Evolutionary conservation across 2,797 vertebrate genomes (phyloP).

Genomic region (Myiothlypis chrysogaster): DNA sequence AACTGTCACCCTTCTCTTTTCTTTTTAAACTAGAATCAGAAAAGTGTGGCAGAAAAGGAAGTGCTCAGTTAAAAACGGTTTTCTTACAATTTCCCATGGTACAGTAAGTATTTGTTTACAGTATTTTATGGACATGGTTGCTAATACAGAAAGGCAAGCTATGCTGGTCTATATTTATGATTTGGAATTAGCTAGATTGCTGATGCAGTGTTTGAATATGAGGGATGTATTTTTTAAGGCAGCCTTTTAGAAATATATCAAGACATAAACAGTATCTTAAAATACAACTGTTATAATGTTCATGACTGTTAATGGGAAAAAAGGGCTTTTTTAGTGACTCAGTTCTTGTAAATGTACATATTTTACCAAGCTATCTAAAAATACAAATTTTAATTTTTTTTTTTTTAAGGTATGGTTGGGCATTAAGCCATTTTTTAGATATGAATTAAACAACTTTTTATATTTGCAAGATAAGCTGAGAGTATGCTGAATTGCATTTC

Average conservation of each 20-base stretch:
- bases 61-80: conserved; percentile 96
- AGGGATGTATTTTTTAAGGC: not conserved
- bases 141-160: conserved; percentile 43
- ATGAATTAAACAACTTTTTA: not conserved
- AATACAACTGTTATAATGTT: not conserved
- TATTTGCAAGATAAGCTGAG: not conserved
- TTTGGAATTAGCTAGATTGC: conserved; percentile 16
- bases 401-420: not conserved
- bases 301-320: not conserved
- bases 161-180: conserved; percentile 56
- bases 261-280: not conserved
- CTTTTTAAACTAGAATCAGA: conserved; percentile 82
- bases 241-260: conserved; percentile 4
- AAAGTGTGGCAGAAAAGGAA: conserved; percentile 99
- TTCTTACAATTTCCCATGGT: conserved; percentile 97
- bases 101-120: conserved; percentile 84
- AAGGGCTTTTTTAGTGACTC: not conserved
- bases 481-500: not conserved
- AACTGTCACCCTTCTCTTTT: not conserved
- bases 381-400: not conserved
- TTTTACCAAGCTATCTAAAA: not conserved
- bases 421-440: not conserved
- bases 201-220: not conserved
- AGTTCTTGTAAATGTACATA: not conserved
- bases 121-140: conserved; percentile 52